Evolutionary conservation across 1,140 invertebrate species (phyloP).

Genomic region (Plodia interpunctella): DNA sequence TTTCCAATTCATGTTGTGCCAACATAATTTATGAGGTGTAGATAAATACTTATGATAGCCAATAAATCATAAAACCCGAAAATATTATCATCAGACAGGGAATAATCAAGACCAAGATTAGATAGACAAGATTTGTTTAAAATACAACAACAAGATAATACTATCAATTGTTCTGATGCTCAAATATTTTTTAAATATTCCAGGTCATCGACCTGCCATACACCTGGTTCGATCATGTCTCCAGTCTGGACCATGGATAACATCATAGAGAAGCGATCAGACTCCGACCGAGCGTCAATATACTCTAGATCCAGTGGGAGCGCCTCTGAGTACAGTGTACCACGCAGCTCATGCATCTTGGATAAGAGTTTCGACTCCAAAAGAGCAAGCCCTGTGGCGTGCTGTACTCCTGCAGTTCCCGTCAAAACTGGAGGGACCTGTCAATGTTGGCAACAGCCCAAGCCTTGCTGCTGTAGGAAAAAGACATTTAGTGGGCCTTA

Average conservation of each 20-base stretch:
- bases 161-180: too few species aligned
- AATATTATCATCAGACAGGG: too few species aligned
- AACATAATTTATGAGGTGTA: background rate
- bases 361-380: constrained; percentile 68
- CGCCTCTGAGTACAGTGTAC: constrained; percentile 77
- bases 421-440: constrained; percentile 50
- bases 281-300: constrained; percentile 76
- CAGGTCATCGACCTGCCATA: constrained; percentile 78
- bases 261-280: constrained; percentile 65
- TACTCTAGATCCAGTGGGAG: constrained; percentile 77
- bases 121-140: too few species aligned
- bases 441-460: constrained; percentile 58
- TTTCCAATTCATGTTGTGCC: background rate
- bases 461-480: constrained; percentile 61
- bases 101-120: too few species aligned
- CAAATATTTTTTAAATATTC: constrained; percentile 15
- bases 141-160: too few species aligned
- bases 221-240: constrained; percentile 69
- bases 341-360: constrained; percentile 51
- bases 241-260: constrained; percentile 81
- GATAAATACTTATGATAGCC: background rate
- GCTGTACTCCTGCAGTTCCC: constrained; percentile 63
- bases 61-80: too few species aligned
- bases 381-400: constrained; percentile 56
- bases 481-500: constrained; percentile 78